Conservation (phyloP, 2,888 invertebrate species). For the Pantelozetes paolii region DNA sequence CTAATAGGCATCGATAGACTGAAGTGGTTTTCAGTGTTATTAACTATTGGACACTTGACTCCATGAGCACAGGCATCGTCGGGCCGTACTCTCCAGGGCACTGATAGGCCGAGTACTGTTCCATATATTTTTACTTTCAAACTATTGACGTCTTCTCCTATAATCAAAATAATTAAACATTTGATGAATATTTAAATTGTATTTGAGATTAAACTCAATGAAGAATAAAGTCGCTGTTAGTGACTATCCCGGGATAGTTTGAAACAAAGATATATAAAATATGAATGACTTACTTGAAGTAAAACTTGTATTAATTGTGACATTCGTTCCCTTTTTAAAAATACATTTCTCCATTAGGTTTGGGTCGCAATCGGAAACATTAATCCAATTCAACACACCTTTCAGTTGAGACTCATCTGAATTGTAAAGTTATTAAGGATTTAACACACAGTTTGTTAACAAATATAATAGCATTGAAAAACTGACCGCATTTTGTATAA, state of each 20-base stretch:
- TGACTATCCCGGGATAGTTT: too few species aligned
- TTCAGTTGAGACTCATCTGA: background rate
- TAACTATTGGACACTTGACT: background rate
- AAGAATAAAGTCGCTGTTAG: too few species aligned
- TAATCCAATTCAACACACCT: background rate
- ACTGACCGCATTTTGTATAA: too few species aligned
- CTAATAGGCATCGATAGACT: conserved; percentile 45
- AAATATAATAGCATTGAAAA: too few species aligned
- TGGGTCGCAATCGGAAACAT: conserved; percentile 17
- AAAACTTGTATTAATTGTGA: background rate
- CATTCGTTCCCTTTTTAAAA: conserved; percentile 23
- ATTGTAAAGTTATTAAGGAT: too few species aligned
- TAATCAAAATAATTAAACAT: background rate
- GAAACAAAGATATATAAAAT: too few species aligned
- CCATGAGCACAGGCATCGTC: conserved; percentile 5
- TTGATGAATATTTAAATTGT: background rate
- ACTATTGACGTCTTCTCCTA: background rate
- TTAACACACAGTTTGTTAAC: too few species aligned
- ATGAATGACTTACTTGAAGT: too few species aligned
- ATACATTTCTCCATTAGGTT: background rate
- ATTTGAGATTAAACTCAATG: background rate
- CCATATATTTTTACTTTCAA: conserved; percentile 22
- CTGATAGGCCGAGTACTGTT: background rate
- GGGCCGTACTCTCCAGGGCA: background rate
- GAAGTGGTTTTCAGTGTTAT: conserved; percentile 42